Evolutionary conservation across 37 sponge, comb jelly and placozoan species (phyloP).

Genomic region (Lycopodina hypogea): DNA sequence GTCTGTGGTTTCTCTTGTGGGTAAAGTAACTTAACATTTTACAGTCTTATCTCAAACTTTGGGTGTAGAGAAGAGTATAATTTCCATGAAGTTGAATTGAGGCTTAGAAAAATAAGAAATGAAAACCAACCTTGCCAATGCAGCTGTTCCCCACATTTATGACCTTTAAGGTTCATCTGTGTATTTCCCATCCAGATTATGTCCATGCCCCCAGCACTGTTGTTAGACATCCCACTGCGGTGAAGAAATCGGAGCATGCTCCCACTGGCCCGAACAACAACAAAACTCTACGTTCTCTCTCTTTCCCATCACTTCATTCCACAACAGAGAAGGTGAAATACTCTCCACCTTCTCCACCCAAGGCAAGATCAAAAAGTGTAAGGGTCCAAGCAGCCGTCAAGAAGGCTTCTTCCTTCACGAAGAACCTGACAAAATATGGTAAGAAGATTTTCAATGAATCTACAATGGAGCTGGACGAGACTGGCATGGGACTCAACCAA

Average conservation of each 20-base stretch:
- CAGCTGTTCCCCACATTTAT: no score
- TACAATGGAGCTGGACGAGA: slow-evolving; percentile 43
- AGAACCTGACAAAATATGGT: no score
- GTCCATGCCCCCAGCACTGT: slow-evolving; percentile 12
- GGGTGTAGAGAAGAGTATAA: no score
- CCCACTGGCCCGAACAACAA: background rate
- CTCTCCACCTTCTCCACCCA: slow-evolving; percentile 34
- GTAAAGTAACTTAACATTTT: no score
- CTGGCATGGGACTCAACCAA: background rate
- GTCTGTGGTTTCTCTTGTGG: no score
- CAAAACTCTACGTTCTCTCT: slow-evolving; percentile 34
- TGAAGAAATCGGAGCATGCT: slow-evolving; percentile 30
- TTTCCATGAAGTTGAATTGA: no score
- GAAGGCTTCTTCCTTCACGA: slow-evolving; percentile 37
- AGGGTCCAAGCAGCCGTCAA: slow-evolving; percentile 20
- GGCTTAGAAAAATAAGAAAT: no score
- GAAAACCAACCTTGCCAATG: no score
- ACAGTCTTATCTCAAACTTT: no score
- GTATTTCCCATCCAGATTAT: background rate
- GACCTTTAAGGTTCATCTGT: background rate
- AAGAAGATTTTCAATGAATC: slow-evolving; percentile 37
- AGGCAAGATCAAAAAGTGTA: slow-evolving; percentile 54
- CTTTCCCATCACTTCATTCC: slow-evolving; percentile 49
- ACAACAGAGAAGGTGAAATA: slow-evolving; percentile 1
- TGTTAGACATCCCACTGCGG: slow-evolving; percentile 31